Base-by-base conservation (phyloP, 1,140 invertebrate species). In the Nilaparvata lugens region DNA sequence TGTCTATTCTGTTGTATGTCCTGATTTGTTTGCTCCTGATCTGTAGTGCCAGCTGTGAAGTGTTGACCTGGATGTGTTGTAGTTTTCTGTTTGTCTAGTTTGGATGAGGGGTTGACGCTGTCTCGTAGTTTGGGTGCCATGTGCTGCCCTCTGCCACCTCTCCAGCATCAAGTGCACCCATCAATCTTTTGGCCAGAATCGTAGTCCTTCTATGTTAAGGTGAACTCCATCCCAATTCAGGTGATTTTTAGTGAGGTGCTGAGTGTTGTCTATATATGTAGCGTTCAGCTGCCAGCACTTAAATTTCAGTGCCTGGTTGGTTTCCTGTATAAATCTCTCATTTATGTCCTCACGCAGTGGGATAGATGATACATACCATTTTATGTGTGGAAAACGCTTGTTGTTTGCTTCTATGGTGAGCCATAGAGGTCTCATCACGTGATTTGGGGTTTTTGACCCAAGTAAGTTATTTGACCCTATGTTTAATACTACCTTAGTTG, bases 371-470 rank as follows among this genome's bases (percentile, higher is more conserved):
- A 53, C 52, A 23, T 23, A 53, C 52, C 52, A 53, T 53, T 53
- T 24, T 16, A 18, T 53, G 4, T 53, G n/a, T 16, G 52, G 52
- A 18, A 53, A 53, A 5, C 23, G 21, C 19, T 53, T 4, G 11
- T 19, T 21, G 52, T 21, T 25, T 4, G 52, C n/a, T 13, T 53
- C 52, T 53, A 53, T 53, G 18, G 52, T 53, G 3, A 53, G 13
- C 52, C 52, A 53, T 2, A 53, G 52, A 2, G 52, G 52, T 23
- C 52, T 53, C 52, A 53, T 53, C 4, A 23, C 14, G 18, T 53
- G 52, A 18, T 53, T 53, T 53, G n/a, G 52, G 16, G 52, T 53
- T 53, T 53, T 53, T 16, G 52, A 53, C 4, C 23, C 16, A 16
- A 5, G 19, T 16, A 53, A 6, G 28, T 53, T 24, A 53, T n/a